Percentiles rank a stretch among this genome's conserved stretches.
phyloP scores from a whole-genome alignment of 2,113 vertebrate genomes.

The Alouatta palliata region DNA sequence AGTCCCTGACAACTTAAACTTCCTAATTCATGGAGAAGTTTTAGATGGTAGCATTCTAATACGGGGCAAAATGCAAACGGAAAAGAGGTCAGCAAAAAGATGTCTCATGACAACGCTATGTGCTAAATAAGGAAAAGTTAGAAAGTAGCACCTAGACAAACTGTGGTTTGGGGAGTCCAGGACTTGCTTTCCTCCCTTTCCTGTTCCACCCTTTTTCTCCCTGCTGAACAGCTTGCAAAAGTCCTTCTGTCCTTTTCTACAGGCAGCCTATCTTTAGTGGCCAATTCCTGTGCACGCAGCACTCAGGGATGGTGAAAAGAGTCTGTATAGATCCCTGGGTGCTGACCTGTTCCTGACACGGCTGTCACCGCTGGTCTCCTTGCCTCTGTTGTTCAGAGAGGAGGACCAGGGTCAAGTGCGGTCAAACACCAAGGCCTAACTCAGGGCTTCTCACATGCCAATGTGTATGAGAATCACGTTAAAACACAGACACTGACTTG shows the following conservation, averaged over 20 bases:
- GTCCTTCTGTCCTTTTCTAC: neutral
- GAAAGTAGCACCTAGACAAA: conserved; percentile 60
- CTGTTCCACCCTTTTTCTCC: conserved; percentile 63
- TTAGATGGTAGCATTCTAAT: neutral
- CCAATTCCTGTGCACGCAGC: neutral
- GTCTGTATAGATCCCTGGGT: neutral
- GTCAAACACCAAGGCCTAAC: neutral
- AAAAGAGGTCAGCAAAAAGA: conserved; percentile 9
- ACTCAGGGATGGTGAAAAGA: neutral
- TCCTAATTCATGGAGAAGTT: conserved; percentile 12
- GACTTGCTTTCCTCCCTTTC: conserved; percentile 65
- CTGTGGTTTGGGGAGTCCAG: conserved; percentile 58
- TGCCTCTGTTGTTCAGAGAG: neutral
- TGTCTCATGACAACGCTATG: neutral
- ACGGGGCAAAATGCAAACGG: neutral
- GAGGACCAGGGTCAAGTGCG: neutral
- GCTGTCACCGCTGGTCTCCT: neutral
- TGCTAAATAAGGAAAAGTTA: conserved; percentile 2
- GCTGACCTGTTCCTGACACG: neutral
- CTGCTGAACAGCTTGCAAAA: neutral
- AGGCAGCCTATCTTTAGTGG: conserved; percentile 64
- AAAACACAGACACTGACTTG: neutral
- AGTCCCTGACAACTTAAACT: conserved; percentile 10
- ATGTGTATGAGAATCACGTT: neutral
- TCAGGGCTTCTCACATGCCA: neutral